phyloP scores from a whole-genome alignment of 37 sponge, comb jelly and placozoan genomes.

The Bolinopsis microptera region DNA sequence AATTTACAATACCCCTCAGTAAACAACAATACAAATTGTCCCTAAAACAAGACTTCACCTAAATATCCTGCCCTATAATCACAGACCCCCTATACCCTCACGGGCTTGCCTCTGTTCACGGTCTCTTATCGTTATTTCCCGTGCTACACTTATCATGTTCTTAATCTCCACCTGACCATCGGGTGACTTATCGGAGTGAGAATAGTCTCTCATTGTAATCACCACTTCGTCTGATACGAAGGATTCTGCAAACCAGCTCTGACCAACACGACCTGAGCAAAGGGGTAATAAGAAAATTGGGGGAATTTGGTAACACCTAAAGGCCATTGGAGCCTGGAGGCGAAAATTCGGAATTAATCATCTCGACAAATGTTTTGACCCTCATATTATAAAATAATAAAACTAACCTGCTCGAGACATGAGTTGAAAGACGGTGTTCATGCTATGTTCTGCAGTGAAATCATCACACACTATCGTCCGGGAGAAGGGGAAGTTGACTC shows the following conservation, averaged over 20 bases:
- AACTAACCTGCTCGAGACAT: constrained; percentile 50
- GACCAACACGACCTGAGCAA: constrained; percentile 52
- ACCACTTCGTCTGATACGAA: constrained; percentile 24
- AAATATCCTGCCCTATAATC: background rate
- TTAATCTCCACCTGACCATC: background rate
- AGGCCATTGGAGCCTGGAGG: no score
- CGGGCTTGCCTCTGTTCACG: background rate
- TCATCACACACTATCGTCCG: constrained; percentile 55
- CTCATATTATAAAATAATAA: background rate
- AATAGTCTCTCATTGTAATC: background rate
- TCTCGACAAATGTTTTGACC: background rate
- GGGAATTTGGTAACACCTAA: no score
- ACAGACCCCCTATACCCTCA: background rate
- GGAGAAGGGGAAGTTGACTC: constrained; percentile 64
- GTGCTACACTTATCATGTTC: constrained; percentile 1
- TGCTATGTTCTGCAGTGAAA: constrained; percentile 6
- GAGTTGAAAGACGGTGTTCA: constrained; percentile 59
- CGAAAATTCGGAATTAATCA: background rate
- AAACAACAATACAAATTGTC: background rate
- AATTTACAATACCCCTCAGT: background rate
- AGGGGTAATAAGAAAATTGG: no score
- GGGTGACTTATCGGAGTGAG: background rate
- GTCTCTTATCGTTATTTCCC: background rate
- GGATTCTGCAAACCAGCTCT: constrained; percentile 64
- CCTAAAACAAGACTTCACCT: background rate